Percentiles rank a stretch among this genome's conserved stretches.
These are phyloP conservation scores for Ypsolopha scabrella DNA, from an alignment of 2,888 invertebrate species.

Conservation along the genomic window DNA sequence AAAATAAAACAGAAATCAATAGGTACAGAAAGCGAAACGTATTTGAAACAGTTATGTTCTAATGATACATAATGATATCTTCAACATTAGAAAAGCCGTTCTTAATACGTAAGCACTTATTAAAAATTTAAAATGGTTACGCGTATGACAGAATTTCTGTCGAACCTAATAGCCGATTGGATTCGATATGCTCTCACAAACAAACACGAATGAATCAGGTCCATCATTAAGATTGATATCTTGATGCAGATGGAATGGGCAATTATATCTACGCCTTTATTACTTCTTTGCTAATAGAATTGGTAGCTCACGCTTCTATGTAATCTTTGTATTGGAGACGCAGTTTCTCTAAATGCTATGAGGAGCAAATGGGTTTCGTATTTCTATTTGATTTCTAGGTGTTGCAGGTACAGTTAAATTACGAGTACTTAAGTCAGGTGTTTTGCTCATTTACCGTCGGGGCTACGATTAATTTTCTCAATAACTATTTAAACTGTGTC, in stretches of 20 bases:
- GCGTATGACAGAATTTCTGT: constrained; percentile 26
- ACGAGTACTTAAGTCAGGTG: too few relatives aligned
- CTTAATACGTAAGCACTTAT: constrained; percentile 22
- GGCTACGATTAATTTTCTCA: too few relatives aligned
- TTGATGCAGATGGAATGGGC: constrained; percentile 21
- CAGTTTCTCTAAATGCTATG: too few relatives aligned
- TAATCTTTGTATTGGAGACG: too few relatives aligned
- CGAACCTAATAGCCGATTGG: constrained; percentile 26
- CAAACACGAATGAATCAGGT: constrained; percentile 21
- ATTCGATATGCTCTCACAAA: constrained; percentile 38
- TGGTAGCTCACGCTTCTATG: too few relatives aligned
- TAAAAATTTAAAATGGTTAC: constrained; percentile 19
- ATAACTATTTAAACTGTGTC: constrained; percentile 18
- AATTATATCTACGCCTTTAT: constrained; percentile 36
- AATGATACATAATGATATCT: constrained; percentile 16
- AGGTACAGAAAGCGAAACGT: constrained; percentile 7
- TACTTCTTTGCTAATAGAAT: constrained; percentile 30
- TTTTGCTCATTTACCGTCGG: too few relatives aligned
- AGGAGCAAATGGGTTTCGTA: too few relatives aligned
- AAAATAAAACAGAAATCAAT: constrained; percentile 2
- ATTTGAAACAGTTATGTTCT: constrained; percentile 11
- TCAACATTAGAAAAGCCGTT: constrained; percentile 16
- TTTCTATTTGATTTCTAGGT: too few relatives aligned
- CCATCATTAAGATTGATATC: constrained; percentile 30
- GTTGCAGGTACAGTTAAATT: too few relatives aligned